phyloP scores from a whole-genome alignment of 2,888 invertebrate genomes.

The Amphipoea lucens region DNA sequence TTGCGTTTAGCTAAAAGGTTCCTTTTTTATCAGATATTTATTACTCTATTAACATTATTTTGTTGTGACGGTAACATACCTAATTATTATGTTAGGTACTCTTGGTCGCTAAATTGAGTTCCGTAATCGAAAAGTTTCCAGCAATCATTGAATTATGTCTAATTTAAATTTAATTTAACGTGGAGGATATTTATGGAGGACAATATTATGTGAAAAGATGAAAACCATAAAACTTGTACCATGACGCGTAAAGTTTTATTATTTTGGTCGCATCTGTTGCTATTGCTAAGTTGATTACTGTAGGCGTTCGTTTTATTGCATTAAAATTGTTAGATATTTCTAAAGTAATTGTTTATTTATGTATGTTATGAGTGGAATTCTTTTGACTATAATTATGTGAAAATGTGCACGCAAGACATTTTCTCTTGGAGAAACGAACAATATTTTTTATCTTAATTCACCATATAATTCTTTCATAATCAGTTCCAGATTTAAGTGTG shows the following conservation, averaged over 20 bases:
- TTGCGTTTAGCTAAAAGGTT: too few species aligned
- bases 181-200: conserved; percentile 2
- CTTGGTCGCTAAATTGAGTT: neutral
- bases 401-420: neutral
- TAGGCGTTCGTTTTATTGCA: conserved; percentile 14
- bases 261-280: conserved; percentile 10
- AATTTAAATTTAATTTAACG: conserved; percentile 30
- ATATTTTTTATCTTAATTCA: neutral
- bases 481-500: neutral
- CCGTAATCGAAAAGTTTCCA: conserved; percentile 25
- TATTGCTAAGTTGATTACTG: conserved; percentile 26
- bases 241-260: conserved; percentile 19
- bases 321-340: conserved; percentile 2
- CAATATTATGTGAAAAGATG: conserved; percentile 12
- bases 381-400: neutral
- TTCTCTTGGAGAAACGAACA: too few species aligned
- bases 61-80: neutral
- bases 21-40: neutral
- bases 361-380: neutral
- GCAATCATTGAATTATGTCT: conserved; percentile 19
- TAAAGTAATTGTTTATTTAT: neutral
- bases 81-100: neutral
- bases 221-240: conserved; percentile 19
- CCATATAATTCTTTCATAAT: neutral
- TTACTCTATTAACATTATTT: neutral